Conservation (phyloP, 2,113 vertebrate genomes). For the Nothoprocta pentlandii region DNA sequence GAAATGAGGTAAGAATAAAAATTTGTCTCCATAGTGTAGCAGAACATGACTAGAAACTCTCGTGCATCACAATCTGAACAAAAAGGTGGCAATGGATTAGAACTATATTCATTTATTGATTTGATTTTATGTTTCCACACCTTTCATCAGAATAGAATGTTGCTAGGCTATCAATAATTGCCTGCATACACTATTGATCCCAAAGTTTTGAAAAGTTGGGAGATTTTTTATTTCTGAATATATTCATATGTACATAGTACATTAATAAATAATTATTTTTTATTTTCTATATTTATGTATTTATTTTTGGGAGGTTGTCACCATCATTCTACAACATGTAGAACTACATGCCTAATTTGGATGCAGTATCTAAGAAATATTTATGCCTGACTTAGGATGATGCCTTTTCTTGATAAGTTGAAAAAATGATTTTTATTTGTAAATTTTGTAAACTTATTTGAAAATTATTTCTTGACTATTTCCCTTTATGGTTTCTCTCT, state of each 20-base stretch:
- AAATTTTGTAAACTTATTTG: background rate
- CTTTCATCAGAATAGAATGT: background rate
- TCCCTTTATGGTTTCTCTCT: background rate
- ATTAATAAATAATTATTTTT: background rate
- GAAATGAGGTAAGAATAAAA: slow-evolving; percentile 33
- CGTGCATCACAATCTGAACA: background rate
- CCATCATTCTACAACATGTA: background rate
- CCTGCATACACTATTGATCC: background rate
- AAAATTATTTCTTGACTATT: background rate
- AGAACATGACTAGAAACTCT: background rate
- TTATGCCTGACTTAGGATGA: background rate
- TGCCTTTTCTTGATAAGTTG: background rate
- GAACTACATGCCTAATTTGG: background rate
- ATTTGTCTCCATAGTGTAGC: background rate
- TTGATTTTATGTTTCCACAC: background rate
- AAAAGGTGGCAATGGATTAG: background rate
- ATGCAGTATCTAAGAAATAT: background rate
- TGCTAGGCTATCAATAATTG: background rate
- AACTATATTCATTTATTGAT: background rate
- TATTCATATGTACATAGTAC: background rate
- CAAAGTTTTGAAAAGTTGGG: background rate
- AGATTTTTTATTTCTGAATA: background rate
- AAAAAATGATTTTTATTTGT: background rate
- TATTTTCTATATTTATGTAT: background rate
- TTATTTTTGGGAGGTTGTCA: background rate